These are phyloP conservation scores for Cercopithecus mona DNA, from an alignment of 2,113 vertebrate species.

Conservation along the genomic window DNA sequence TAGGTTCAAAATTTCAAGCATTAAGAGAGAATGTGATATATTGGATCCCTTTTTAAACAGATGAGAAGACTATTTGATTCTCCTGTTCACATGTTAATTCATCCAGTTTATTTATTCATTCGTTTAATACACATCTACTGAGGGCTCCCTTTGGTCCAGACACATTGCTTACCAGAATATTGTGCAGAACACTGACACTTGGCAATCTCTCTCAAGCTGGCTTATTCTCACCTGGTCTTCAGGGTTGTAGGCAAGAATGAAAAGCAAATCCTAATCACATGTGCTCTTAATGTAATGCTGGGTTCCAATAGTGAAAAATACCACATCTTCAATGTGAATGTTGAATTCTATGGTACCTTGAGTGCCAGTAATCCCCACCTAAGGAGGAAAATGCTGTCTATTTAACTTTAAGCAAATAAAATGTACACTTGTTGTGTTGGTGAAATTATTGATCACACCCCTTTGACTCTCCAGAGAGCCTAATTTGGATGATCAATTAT, in stretches of 20 bases:
- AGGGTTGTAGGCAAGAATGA: constrained; percentile 83
- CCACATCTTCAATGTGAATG: constrained; percentile 80
- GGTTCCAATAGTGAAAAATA: constrained; percentile 82
- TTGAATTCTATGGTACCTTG: constrained; percentile 68
- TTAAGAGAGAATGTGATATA: background rate
- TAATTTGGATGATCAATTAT: background rate
- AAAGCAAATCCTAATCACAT: constrained; percentile 79
- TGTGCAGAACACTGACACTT: background rate
- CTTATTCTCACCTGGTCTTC: constrained; percentile 77
- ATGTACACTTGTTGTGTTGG: background rate
- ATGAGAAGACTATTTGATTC: background rate
- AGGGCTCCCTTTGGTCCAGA: background rate
- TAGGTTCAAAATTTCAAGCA: background rate
- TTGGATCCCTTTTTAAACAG: background rate
- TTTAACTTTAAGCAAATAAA: constrained; percentile 5
- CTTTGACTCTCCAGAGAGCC: background rate
- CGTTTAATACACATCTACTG: background rate
- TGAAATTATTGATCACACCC: background rate
- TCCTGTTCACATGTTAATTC: background rate
- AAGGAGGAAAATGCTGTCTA: background rate
- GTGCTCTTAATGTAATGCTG: constrained; percentile 83
- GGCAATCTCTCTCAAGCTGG: background rate
- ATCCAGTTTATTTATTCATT: background rate
- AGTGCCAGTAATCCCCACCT: constrained; percentile 76
- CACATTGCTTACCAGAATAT: background rate